Base-by-base conservation (phyloP, 2,113 vertebrate species). In the Oophaga pumilio region DNA sequence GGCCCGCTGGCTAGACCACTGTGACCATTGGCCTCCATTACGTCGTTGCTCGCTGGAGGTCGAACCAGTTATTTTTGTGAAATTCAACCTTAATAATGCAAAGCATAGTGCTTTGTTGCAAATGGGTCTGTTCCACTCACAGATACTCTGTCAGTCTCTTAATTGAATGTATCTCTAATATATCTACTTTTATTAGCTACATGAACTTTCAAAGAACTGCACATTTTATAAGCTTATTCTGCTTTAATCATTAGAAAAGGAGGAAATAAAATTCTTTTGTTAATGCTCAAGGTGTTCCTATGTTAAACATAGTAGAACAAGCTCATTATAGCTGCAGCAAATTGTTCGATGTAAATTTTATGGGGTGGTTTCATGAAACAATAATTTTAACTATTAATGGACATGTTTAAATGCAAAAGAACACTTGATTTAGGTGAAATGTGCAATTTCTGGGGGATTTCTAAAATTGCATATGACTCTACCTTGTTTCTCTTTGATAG, bases 391-490 rank as follows among this genome's bases (percentile, higher is more conserved):
- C 77, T 26, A 80, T 80, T 52, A 83, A 83, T 66, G 33, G 14
- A n/a, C 50, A 26, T 83, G 33, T 68, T 52, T 64, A 83, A 83
- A 83, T 64, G 66, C 81, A 66, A 83, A 83, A 53, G 66, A 66
- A 43, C 26, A 14, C 43, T 10, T 83, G 81, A 83, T 83, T 68
- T 83, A 83, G 64, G 81, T 53, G 62, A 83, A 69, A 83, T 68
- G 49, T 68, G 50, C 22, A 69, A 49, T 83, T 83, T 83, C 49
- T 52, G 64, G 62, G 81, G 81, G 50, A 83, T 69, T 69, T 83
- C 43, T 83, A 83, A 68, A 82, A 83, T 83, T 83, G 62, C 81
- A 83, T 83, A 64, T 69, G 62, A 69, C 66, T 68, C 62, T 83
- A 68, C 43, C 62, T 50, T 83, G 81, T 83, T 83, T 83, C 68